phyloP scores from a whole-genome alignment of 2,888 invertebrate species.

The Anthrax anthrax region DNA sequence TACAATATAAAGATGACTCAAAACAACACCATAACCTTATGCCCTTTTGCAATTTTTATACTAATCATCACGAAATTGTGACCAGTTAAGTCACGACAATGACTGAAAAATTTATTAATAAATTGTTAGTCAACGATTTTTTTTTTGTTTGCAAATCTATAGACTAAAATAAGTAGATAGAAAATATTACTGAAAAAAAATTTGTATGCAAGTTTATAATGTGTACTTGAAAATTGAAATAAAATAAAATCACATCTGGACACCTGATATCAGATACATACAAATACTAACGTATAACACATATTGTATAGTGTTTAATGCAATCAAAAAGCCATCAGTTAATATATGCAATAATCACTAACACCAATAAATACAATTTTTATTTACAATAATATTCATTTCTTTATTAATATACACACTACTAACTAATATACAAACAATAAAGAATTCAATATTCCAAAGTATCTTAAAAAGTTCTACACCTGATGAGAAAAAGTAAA shows the following conservation, averaged over 20 bases:
- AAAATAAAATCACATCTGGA: not conserved
- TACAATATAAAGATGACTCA: not conserved
- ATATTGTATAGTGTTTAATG: no score
- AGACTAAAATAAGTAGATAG: not conserved
- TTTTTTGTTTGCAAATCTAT: no score
- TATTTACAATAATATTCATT: no score
- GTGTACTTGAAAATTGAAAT: no score
- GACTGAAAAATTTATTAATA: slow-evolving; percentile 7
- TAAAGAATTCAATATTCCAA: no score
- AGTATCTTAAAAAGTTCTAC: not conserved
- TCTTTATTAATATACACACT: no score
- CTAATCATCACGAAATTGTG: slow-evolving; percentile 2
- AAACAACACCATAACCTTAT: not conserved
- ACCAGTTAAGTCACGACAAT: slow-evolving; percentile 3
- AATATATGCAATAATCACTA: no score
- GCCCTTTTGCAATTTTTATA: not conserved
- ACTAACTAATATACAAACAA: no score
- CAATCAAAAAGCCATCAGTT: no score
- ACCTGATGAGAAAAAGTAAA: not conserved
- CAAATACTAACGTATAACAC: not conserved
- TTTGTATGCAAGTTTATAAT: no score
- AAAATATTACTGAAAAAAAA: not conserved
- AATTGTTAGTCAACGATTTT: slow-evolving; percentile 3
- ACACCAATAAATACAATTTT: no score
- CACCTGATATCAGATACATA: not conserved